Percentiles rank a stretch among this genome's conserved stretches.
Conservation (phyloP, 1,140 invertebrate genomes). For the Pantala flavescens region DNA sequence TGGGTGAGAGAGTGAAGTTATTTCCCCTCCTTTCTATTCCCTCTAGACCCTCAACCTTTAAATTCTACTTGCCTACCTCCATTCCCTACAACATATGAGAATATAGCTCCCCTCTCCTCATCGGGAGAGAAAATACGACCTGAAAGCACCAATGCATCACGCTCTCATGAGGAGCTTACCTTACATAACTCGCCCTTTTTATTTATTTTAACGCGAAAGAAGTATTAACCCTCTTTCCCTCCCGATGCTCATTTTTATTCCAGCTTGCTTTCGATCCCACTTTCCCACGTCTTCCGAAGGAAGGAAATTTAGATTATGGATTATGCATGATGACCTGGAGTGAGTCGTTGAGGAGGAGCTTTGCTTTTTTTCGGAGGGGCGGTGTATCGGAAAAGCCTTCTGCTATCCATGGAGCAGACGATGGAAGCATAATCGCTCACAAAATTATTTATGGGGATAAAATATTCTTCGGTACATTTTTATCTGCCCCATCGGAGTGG, state of each 20-base stretch:
- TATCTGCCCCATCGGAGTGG: too few relatives aligned
- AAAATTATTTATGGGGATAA: slow-evolving; percentile 3
- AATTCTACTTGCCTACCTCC: neutral
- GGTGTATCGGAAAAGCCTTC: neutral
- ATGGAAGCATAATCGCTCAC: neutral
- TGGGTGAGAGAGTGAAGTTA: too few relatives aligned
- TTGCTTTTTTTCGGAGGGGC: neutral
- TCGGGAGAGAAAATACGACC: neutral
- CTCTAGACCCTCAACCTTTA: neutral
- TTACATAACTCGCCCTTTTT: neutral
- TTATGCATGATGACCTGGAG: slow-evolving; percentile 5
- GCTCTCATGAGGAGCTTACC: neutral
- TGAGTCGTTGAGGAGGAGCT: neutral
- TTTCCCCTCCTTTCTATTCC: neutral
- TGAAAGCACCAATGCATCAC: neutral
- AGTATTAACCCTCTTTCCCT: neutral
- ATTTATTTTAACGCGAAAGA: slow-evolving; percentile 7
- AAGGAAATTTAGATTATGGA: neutral
- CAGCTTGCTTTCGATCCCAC: neutral
- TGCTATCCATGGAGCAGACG: neutral
- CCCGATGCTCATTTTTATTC: neutral
- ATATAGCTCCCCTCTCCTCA: neutral
- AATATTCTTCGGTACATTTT: neutral
- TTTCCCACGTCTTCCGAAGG: neutral
- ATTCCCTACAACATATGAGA: neutral